Conservation (phyloP, 2,888 invertebrate genomes). For the Aphidoletes aphidimyza region DNA sequence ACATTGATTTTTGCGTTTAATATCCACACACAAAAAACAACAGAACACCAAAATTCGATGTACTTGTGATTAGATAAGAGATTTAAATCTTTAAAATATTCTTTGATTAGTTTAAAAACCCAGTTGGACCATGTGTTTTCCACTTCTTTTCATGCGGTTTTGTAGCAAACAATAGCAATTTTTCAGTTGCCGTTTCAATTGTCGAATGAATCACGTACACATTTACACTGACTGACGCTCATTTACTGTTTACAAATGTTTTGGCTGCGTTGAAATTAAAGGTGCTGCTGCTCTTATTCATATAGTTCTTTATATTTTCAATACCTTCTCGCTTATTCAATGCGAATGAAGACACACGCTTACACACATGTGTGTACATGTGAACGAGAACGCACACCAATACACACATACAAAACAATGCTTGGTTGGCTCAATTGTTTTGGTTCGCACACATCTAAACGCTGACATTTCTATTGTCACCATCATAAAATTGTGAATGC, state of each 20-base stretch:
- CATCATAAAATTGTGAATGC: no score
- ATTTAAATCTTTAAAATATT: not conserved
- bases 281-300: conserved; percentile 10
- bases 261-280: not conserved
- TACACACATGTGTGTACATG: not conserved
- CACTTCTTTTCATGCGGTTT: not conserved
- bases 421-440: conserved; percentile 9
- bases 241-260: conserved; percentile 46
- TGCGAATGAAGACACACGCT: conserved; percentile 1
- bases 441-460: not conserved
- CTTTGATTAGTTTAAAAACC: not conserved
- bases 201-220: conserved; percentile 40
- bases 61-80: no score
- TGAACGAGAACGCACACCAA: not conserved
- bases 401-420: not conserved
- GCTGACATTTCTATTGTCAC: conserved; percentile 12
- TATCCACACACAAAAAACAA: no score
- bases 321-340: conserved; percentile 31
- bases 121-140: not conserved
- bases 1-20: not conserved
- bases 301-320: not conserved
- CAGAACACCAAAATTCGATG: no score
- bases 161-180: not conserved
- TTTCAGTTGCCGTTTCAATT: not conserved
- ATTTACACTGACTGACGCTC: not conserved